A percentile compares a stretch with the other conserved stretches of the same genome.
These are phyloP conservation scores for Lasioglossum morio DNA, from an alignment of 2,888 invertebrate species.

Conservation along the genomic window DNA sequence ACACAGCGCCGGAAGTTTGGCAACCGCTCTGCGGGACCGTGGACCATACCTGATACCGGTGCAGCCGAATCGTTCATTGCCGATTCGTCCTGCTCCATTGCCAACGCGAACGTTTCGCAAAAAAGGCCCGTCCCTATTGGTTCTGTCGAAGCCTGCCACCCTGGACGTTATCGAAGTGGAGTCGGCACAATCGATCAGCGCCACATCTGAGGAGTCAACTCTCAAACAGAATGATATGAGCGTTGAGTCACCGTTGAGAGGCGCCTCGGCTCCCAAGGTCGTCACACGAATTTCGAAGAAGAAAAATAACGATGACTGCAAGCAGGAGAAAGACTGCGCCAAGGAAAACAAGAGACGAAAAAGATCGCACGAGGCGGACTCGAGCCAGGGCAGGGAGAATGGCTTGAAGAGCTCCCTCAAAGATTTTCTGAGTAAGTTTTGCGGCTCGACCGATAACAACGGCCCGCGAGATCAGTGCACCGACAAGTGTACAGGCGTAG, in stretches of 20 bases:
- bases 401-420: conserved; percentile 40
- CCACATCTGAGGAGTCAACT: neutral
- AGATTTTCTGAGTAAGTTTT: conserved; percentile 46
- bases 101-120: conserved; percentile 64
- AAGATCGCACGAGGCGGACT: conserved; percentile 53
- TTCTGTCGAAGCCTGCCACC: conserved; percentile 27
- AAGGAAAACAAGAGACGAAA: conserved; percentile 52
- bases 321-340: conserved; percentile 3
- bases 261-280: neutral
- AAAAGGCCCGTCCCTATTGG: conserved; percentile 32
- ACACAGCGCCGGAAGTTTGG: conserved; percentile 61
- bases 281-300: conserved; percentile 47
- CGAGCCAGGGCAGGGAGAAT: conserved; percentile 34
- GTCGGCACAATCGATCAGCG: conserved; percentile 5
- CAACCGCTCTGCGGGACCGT: conserved; percentile 76
- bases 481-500: conserved; percentile 8
- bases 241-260: neutral
- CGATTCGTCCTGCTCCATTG: conserved; percentile 78
- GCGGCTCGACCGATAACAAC: neutral
- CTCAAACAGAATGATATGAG: neutral
- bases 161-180: conserved; percentile 40
- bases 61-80: conserved; percentile 80
- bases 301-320: conserved; percentile 16
- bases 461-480: conserved; percentile 10
- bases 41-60: conserved; percentile 75